These are phyloP conservation scores for Ailuropoda melanoleuca DNA, from an alignment of 2,113 vertebrate species.

Conservation along the genomic window DNA sequence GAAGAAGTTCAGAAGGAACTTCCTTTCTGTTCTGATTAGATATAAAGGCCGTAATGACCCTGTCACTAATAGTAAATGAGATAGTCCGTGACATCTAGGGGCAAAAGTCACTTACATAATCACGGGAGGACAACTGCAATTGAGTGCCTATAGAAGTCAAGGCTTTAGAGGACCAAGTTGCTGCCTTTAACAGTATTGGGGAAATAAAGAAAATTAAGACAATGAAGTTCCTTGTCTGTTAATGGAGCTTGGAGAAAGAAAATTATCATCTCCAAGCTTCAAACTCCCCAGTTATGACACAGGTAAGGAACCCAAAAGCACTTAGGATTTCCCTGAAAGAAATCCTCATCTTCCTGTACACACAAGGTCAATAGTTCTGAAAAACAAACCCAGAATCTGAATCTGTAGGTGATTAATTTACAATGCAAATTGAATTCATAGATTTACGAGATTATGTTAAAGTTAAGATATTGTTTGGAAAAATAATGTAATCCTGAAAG, in stretches of 20 bases:
- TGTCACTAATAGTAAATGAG: not conserved
- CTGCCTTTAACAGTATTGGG: not conserved
- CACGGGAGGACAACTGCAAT: not conserved
- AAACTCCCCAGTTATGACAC: not conserved
- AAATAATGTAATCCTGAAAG: not conserved
- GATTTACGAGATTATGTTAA: not conserved
- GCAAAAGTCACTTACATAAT: not conserved
- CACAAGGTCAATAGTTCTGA: not conserved
- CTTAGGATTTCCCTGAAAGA: not conserved
- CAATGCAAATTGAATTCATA: not conserved
- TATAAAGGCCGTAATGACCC: not conserved
- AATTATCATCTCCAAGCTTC: not conserved
- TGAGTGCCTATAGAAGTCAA: not conserved
- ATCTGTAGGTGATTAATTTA: not conserved
- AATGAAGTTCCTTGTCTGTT: not conserved
- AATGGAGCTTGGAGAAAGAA: not conserved
- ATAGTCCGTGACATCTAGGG: not conserved
- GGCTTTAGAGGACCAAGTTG: not conserved
- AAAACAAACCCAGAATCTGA: not conserved
- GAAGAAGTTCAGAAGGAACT: not conserved
- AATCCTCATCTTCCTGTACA: not conserved
- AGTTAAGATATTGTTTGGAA: not conserved
- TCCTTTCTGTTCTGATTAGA: not conserved
- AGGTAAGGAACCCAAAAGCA: not conserved
- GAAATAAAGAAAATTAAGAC: not conserved